Percentiles rank a stretch among this genome's conserved stretches.
Evolutionary conservation across 2,888 invertebrate species (phyloP).

Genomic region (Agonum fuliginosum): DNA sequence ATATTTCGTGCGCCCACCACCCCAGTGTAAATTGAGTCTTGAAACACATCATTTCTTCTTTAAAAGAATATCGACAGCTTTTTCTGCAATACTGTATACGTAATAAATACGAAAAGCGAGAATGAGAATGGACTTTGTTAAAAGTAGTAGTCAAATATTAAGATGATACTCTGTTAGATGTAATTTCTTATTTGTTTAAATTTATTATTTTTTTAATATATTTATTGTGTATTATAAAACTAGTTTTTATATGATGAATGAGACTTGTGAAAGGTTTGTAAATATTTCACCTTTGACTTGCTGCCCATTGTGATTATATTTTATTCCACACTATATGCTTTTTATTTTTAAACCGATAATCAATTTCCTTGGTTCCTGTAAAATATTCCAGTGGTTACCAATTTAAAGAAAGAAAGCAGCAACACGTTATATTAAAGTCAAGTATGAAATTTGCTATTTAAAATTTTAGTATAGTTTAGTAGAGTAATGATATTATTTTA

Average conservation of each 20-base stretch:
- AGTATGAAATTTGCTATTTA: too few species aligned
- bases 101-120: not conserved
- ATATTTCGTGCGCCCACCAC: not conserved
- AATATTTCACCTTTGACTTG: constrained; percentile 38
- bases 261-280: constrained; percentile 37
- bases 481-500: too few species aligned
- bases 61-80: not conserved
- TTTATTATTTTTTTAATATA: constrained; percentile 60
- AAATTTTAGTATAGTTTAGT: too few species aligned
- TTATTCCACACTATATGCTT: constrained; percentile 21
- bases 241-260: constrained; percentile 50
- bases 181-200: constrained; percentile 58
- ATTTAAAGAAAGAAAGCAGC: too few species aligned
- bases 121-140: constrained; percentile 10
- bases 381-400: too few species aligned
- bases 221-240: constrained; percentile 58
- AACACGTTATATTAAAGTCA: too few species aligned
- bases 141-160: constrained; percentile 32
- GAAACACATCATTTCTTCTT: not conserved
- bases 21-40: not conserved
- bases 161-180: constrained; percentile 46
- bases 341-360: not conserved
- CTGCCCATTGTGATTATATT: constrained; percentile 37
- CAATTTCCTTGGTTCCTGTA: not conserved
- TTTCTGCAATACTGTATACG: constrained; percentile 16